These are phyloP conservation scores for Leptatherina wallacei DNA, from an alignment of 2,797 vertebrate genomes.

Conservation along the genomic window DNA sequence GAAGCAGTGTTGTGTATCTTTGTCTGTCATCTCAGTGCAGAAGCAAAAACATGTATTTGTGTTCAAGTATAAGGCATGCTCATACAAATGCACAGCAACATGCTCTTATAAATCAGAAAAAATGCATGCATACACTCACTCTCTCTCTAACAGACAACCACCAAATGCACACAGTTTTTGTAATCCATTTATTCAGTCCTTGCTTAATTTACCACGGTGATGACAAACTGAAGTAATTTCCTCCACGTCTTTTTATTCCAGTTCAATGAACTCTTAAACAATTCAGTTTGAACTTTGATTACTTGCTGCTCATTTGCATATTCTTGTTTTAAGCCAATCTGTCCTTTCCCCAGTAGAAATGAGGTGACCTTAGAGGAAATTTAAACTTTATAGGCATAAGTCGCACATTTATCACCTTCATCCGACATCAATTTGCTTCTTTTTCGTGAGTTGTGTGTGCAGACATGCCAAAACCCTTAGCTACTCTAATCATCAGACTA, in stretches of 20 bases:
- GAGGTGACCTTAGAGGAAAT: constrained; percentile 46
- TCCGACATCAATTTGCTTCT: neutral
- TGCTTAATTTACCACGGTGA: constrained; percentile 75
- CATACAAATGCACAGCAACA: neutral
- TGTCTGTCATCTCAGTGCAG: constrained; percentile 39
- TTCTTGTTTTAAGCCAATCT: constrained; percentile 58
- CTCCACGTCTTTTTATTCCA: constrained; percentile 79
- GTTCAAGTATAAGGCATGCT: constrained; percentile 18
- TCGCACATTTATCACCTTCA: constrained; percentile 21
- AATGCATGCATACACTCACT: constrained; percentile 3
- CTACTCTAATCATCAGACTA: neutral
- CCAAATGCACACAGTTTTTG: constrained; percentile 42
- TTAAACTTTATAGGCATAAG: constrained; percentile 2
- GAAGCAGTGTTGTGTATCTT: constrained; percentile 67
- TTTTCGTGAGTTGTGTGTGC: neutral
- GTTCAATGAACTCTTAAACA: constrained; percentile 82
- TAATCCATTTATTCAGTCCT: constrained; percentile 77
- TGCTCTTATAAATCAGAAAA: neutral
- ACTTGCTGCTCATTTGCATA: constrained; percentile 80
- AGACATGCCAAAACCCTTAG: neutral
- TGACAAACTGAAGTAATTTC: constrained; percentile 81
- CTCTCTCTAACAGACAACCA: constrained; percentile 20
- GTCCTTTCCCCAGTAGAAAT: constrained; percentile 27
- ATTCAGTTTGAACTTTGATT: constrained; percentile 81
- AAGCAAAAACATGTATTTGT: constrained; percentile 23